Conservation (phyloP, 92 coral and sea anemone species). For the Umimayanthus kanabou region DNA sequence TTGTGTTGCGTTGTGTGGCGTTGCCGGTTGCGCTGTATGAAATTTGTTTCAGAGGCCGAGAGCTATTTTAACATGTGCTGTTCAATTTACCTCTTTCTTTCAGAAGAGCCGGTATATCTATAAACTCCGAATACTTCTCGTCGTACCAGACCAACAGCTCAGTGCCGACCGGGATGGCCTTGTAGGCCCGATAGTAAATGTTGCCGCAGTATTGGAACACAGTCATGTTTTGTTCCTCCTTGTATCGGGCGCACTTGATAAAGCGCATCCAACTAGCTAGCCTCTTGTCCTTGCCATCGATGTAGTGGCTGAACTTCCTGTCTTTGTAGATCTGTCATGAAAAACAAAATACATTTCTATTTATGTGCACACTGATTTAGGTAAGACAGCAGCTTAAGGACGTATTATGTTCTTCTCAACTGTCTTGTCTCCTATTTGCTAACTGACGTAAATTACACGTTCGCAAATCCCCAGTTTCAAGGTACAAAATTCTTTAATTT, state of each 20-base stretch:
- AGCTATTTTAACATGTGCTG: background rate
- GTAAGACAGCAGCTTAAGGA: too few relatives aligned
- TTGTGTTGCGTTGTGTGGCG: background rate
- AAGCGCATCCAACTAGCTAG: slow-evolving; percentile 96
- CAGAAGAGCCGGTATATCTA: slow-evolving; percentile 82
- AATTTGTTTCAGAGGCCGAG: too few relatives aligned
- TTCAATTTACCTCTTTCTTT: slow-evolving; percentile 59
- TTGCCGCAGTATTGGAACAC: slow-evolving; percentile 95
- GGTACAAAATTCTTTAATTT: slow-evolving; percentile 6
- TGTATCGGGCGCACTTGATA: slow-evolving; percentile 92
- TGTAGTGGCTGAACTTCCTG: slow-evolving; percentile 88
- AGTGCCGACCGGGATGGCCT: slow-evolving; percentile 74
- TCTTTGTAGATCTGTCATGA: slow-evolving; percentile 83
- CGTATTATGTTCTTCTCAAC: too few relatives aligned
- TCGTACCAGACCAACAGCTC: slow-evolving; percentile 96
- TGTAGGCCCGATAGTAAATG: slow-evolving; percentile 87
- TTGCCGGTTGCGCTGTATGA: background rate
- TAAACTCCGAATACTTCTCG: slow-evolving; percentile 90
- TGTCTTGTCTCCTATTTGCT: too few relatives aligned
- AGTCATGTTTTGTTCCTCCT: slow-evolving; percentile 96
- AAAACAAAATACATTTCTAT: too few relatives aligned
- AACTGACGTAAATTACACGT: too few relatives aligned
- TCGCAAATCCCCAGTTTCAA: too few relatives aligned
- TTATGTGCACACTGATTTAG: too few relatives aligned
- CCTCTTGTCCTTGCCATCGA: slow-evolving; percentile 81